A percentile compares a stretch with the other conserved stretches of the same genome.
Evolutionary conservation across 2,113 vertebrate genomes (phyloP).

Genomic region (Mastomys natalensis): DNA sequence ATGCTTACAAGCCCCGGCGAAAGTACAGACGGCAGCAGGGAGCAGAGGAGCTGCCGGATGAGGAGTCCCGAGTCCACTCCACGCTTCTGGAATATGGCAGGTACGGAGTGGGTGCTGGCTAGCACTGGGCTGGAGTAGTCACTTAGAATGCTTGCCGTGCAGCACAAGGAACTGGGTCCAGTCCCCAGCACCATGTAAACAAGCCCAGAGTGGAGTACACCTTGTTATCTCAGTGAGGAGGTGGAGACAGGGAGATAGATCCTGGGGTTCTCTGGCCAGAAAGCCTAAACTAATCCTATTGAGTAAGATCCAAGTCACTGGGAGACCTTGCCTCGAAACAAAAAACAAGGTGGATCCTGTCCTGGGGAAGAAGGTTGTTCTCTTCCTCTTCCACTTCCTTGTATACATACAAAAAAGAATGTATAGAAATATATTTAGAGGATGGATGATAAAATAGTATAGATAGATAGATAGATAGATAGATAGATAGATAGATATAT

Average conservation of each 20-base stretch:
- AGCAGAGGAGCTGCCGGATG: constrained; percentile 92
- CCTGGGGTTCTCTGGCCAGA: neutral
- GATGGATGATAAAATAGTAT: no score
- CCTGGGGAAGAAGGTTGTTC: neutral
- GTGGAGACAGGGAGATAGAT: neutral
- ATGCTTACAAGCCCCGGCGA: constrained; percentile 95
- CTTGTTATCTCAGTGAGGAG: no score
- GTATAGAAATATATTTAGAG: no score
- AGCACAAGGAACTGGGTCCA: neutral
- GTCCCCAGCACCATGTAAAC: neutral
- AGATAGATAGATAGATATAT: no score
- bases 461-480: no score
- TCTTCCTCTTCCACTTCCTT: neutral
- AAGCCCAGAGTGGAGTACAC: neutral
- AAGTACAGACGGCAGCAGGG: constrained; percentile 93
- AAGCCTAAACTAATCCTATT: neutral
- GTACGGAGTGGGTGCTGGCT: constrained; percentile 78
- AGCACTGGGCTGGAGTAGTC: neutral
- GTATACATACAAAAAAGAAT: neutral
- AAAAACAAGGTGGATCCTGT: no score
- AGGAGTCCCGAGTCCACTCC: constrained; percentile 96
- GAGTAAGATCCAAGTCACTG: neutral
- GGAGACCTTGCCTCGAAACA: neutral
- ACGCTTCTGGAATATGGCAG: constrained; percentile 97
- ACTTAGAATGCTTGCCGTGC: neutral